Base-by-base conservation (phyloP, 2,888 invertebrate genomes). In the Seira sanloemensis region DNA sequence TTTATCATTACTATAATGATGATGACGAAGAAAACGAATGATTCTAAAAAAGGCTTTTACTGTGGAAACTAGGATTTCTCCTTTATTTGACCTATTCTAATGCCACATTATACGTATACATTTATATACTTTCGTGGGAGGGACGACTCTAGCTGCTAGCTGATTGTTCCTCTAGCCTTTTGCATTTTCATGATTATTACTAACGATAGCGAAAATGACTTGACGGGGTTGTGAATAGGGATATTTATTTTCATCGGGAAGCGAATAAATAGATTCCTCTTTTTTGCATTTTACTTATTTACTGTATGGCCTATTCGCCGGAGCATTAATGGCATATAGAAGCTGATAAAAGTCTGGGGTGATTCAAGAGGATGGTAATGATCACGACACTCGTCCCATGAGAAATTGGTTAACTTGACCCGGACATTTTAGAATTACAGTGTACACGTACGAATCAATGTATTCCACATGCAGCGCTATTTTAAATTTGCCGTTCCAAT, bases 1-100 rank as follows among this genome's bases (percentile, higher is more conserved):
- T 75, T 66, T 66, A 80, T 80, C 71, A 73, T 73, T 66, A 75
- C 65, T 74, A 80, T 80, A 68, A 80, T 80, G 74, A 80, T 80
- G 74, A 80, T 80, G 74, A 74, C 68, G 73, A 80, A 25, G 74
- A 68, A 65, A 16, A 50, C 21, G 80, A 80, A 74, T 80, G 74
- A 74, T 80, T 80, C 74, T 54, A 74, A 74, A 74, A 72, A 74
- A 80, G 62, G 73, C 24, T 62, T 62, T 58, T 68, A 19, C 62
- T 21, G 21, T 19, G 50, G 16, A 50, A 50, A 50, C 62, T 62
- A 62, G 19, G 62, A 62, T 23, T 62, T 62, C 19, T n/a, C 62
- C 19, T 62, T 62, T 23, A 62, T 62, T 50, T 62, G 62, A 62
- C 62, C 62, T 62, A 62, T 19, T 16, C 19, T 62, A 62, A 62